These are phyloP conservation scores for Heliothis peltigera DNA, from an alignment of 2,888 invertebrate species.

Conservation along the genomic window DNA sequence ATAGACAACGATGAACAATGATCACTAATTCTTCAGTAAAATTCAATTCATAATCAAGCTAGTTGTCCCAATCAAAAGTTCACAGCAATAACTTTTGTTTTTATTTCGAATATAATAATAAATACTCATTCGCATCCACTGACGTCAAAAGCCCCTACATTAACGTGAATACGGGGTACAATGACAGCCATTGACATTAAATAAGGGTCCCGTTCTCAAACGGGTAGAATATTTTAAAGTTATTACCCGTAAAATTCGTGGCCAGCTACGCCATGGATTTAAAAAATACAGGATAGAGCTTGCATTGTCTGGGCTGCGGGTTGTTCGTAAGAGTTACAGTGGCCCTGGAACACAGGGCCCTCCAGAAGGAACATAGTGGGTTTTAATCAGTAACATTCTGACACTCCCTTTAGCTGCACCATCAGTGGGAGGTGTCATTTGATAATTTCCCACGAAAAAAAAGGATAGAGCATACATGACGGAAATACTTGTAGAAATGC, in stretches of 20 bases:
- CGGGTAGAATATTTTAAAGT: conserved; percentile 25
- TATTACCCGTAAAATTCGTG: conserved; percentile 24
- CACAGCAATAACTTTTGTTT: background rate
- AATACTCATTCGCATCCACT: background rate
- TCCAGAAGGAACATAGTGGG: too few species aligned
- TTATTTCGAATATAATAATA: background rate
- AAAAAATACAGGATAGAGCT: background rate
- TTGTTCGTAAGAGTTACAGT: too few species aligned
- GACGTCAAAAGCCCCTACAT: background rate
- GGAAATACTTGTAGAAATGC: too few species aligned
- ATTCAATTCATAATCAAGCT: background rate
- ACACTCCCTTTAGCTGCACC: too few species aligned
- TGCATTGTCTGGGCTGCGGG: too few species aligned
- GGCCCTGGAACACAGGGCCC: too few species aligned
- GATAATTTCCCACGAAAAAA: too few species aligned
- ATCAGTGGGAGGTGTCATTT: too few species aligned
- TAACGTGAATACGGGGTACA: background rate
- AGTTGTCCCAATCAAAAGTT: too few species aligned
- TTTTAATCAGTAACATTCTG: too few species aligned
- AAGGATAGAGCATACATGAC: background rate
- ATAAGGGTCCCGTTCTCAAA: background rate
- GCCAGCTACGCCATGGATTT: conserved; percentile 8
- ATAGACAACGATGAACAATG: too few species aligned
- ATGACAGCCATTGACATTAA: background rate
- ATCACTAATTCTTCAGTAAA: too few species aligned